Base-by-base conservation (phyloP, 2,888 invertebrate species). In the Drosophila acutilabella region DNA sequence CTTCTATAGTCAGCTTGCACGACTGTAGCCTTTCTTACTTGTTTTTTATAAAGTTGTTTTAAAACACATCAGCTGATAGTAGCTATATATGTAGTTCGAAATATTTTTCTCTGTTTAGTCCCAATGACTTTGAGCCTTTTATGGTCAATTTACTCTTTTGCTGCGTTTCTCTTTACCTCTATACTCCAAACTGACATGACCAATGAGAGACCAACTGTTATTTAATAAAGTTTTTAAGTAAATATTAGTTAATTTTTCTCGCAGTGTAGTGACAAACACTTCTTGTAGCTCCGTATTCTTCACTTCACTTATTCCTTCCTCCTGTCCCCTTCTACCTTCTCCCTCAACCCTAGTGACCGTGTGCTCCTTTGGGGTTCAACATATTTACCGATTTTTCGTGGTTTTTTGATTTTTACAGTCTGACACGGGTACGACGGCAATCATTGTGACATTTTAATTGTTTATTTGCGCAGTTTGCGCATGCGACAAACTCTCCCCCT, bases 371-470 rank as follows among this genome's bases (percentile, higher is more conserved):
- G 76, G 81, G 71, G 73, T 80, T 74, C 79, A 81, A 65, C 70
- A 54, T 81, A 73, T 81, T 83, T 81, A 74, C 74, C 78, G 82
- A 84, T 85, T 88, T 84, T 66, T 89, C 80, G 81, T 73, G 88
- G 80, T 81, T 85, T 82, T 81, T 85, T 88, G 84, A 88, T 87
- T 88, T 77, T 81, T 30, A 30, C 30, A 30, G 30, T 30, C 87
- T 87, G 87, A 87, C 89, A 88, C 88, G 87, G 87, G 89, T 88
- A 80, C 83, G 75, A 69, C 66, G 80, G 75, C 89, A 89, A 88
- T 89, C 87, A 83, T 89, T 89, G 87, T 87, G 87, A 87, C 87
- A 87, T 89, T 87, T 87, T 87, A 87, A 87, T 87, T 87, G 87
- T 87, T 87, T 87, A 87, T 87, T 87, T 86, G 88, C 89, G 30